Base-by-base conservation (phyloP, 2,797 vertebrate species). In the Ambastaia sidthimunki region DNA sequence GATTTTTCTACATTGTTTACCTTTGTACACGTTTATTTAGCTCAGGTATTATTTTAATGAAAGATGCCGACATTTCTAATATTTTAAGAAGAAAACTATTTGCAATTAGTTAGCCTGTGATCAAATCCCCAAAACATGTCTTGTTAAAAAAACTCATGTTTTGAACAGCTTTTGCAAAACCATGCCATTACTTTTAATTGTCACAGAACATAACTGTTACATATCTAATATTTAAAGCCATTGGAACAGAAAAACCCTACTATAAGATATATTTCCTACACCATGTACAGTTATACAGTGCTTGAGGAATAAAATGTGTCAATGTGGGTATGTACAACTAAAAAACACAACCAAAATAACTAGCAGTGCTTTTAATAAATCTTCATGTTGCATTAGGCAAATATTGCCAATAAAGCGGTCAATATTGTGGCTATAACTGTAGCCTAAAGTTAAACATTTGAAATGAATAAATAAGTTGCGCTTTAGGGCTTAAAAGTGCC, bases 331-430 rank as follows among this genome's bases (percentile, higher is more conserved):
- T 87, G 82, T 90, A 91, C 80, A 92, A 87, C 87, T 88, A 92
- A 92, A 80, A 81, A 88, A 80, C 80, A 41, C 9, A 91, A 91
- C 91, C 87, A 84, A 93, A 78, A 69, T 76, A 86, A 85, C 90
- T 80, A 89, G 90, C 92, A 93, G 91, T 94, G 92, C 91, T 93
- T 92, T 93, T 89, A 93, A 89, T 84, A 92, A 90, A 91, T 92
- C 89, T 91, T 93, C 87, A 82, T 86, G 90, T 90, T 90, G 90
- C 88, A 90, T 91, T 90, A 83, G 96, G 97, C 97, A 98, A 98
- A 99, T 97, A 97, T 99, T 98, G 96, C 97, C 96, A 95, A 96
- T 95, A 94, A 94, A 96, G 92, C 93, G 91, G 89, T 93, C 94
- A 95, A 94, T 94, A 95, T 91, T 94, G 91, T 91, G 92, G 90